Evolutionary conservation across 2,888 invertebrate species (phyloP), one percentile per base, ranked within the genome.

Genomic region (Cyclophora albipunctata): DNA sequence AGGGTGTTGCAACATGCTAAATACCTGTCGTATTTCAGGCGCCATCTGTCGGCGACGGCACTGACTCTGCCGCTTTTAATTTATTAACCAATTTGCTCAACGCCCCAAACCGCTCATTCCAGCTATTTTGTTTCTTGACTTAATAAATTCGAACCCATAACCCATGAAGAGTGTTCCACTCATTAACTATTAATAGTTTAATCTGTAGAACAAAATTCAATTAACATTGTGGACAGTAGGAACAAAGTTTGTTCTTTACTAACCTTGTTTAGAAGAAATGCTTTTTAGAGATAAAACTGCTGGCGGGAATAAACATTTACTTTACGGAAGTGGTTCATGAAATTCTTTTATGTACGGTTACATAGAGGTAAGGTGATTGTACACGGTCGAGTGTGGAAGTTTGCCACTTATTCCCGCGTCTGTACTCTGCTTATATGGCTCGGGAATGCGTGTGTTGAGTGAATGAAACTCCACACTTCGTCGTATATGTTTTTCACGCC

Each of bases 11-110:
- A 84, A 84, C 85, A 84, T 75, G 82, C 84, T 86, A 86, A 86
- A 85, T 86, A 86, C 86, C 86, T 86, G 86, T 85, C 84, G 85
- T 86, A 85, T 81, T 83, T 87, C 84, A 87, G 57, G 74, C 86
- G 81, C 83, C 86, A 85, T 82, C 86, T 87, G 86, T 81, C 80
- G 79, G 59, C 80, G 86, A 87, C 86, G 81, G 82, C 76, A 71
- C 72, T 73, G 82, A 85, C 82, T 84, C 83, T 84, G 84, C 81
- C 79, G 79, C 78, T 81, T 86, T 84, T 84, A 86, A 86, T 86
- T 86, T 86, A 86, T 86, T 85, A 85, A 84, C 84, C 85, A 86
- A 86, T 86, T 86, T 85, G 78, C 78, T 78, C 81, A 82, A 80
- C 81, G 79, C 75, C 63, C 67, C 73, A 79, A 82, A 81, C 80